Evolutionary conservation across 1,140 invertebrate species (phyloP).

Genomic region (Drosophila nigrodunni): DNA sequence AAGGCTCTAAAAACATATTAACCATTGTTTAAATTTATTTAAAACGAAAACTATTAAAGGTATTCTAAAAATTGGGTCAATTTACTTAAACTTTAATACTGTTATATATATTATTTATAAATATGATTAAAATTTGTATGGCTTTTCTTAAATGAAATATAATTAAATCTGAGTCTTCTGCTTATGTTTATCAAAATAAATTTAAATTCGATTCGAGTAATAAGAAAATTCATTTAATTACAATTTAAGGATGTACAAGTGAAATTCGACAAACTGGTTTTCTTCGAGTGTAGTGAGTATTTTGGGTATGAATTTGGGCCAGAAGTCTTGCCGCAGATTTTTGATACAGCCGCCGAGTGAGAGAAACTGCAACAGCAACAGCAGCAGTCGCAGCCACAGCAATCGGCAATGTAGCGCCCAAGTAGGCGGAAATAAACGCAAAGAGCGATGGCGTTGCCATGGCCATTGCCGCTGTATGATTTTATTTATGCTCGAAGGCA

Average conservation of each 20-base stretch:
- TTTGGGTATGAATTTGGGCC: slow-evolving; percentile 16
- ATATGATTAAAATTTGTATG: too few species aligned
- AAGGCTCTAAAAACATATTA: too few species aligned
- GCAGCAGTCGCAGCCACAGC: slow-evolving; percentile 50
- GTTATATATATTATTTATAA: too few species aligned
- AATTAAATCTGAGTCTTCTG: too few species aligned
- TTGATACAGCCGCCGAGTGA: slow-evolving; percentile 48
- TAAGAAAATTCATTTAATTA: not conserved
- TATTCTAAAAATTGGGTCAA: too few species aligned
- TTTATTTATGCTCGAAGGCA: slow-evolving; percentile 75
- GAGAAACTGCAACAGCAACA: slow-evolving; percentile 56
- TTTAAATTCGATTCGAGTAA: not conserved
- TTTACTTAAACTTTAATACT: too few species aligned
- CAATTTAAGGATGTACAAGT: not conserved
- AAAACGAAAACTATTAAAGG: too few species aligned
- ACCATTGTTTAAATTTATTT: too few species aligned
- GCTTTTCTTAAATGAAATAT: too few species aligned
- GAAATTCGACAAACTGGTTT: not conserved
- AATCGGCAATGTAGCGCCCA: slow-evolving; percentile 77
- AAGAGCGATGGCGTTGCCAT: slow-evolving; percentile 28
- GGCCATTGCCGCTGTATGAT: slow-evolving; percentile 64
- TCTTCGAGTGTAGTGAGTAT: slow-evolving; percentile 6
- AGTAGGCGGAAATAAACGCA: slow-evolving; percentile 78
- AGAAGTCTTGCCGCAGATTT: slow-evolving; percentile 45
- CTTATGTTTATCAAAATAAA: too few species aligned